Evolutionary conservation across 2,113 vertebrate genomes (phyloP).

Genomic region (Felis chaus): DNA sequence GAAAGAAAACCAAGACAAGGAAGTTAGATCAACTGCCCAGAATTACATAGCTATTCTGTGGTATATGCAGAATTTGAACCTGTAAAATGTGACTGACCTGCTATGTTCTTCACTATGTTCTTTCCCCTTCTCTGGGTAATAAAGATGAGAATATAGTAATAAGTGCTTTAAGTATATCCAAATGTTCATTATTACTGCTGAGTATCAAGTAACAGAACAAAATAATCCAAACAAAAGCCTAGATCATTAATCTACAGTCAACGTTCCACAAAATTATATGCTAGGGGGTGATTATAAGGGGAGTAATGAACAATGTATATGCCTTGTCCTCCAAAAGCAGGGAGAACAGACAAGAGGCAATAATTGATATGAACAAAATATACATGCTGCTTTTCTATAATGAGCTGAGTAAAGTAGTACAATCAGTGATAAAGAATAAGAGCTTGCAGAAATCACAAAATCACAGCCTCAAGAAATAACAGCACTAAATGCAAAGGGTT

Average conservation of each 20-base stretch:
- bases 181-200: not conserved
- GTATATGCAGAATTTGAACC: not conserved
- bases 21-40: not conserved
- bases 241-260: conserved; percentile 1
- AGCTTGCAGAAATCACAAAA: conserved; percentile 15
- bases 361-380: not conserved
- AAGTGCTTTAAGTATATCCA: not conserved
- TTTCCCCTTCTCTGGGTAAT: conserved; percentile 20
- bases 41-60: not conserved
- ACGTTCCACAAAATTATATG: not conserved
- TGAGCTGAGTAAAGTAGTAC: not conserved
- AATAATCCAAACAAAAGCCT: conserved; percentile 49
- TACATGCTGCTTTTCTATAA: not conserved
- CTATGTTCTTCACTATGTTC: not conserved
- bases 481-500: conserved; percentile 6
- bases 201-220: conserved; percentile 18
- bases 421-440: not conserved
- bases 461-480: conserved; percentile 29
- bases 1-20: not conserved
- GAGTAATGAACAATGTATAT: not conserved
- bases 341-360: not conserved
- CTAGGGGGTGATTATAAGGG: not conserved
- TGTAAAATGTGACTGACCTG: not conserved
- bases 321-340: not conserved
- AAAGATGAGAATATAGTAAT: not conserved